Evolutionary conservation across 2,797 vertebrate species (phyloP).

Genomic region (Limosa lapponica): DNA sequence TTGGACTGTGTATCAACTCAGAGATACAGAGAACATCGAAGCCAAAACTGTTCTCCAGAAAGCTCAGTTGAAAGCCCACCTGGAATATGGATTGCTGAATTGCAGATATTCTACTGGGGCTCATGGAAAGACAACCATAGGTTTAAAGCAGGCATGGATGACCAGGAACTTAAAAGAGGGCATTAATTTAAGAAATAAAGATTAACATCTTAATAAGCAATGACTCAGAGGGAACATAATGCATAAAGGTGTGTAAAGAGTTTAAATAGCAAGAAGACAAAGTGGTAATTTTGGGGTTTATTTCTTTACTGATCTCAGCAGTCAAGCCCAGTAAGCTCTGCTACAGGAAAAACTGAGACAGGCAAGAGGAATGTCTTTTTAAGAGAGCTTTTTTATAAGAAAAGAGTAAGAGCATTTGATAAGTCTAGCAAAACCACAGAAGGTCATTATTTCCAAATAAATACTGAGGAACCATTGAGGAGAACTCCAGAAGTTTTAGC

Average conservation of each 20-base stretch:
- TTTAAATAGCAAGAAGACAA: constrained; percentile 2
- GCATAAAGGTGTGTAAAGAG: not conserved
- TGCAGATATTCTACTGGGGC: not conserved
- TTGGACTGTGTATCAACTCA: not conserved
- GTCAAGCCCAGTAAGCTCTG: not conserved
- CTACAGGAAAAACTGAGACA: not conserved
- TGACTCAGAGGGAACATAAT: not conserved
- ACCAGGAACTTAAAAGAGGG: not conserved
- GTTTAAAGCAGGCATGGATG: not conserved
- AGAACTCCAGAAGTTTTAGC: not conserved
- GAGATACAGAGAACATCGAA: not conserved
- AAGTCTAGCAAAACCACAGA: not conserved
- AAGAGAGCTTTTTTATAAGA: not conserved
- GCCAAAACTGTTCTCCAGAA: not conserved
- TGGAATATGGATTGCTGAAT: rapidly evolving
- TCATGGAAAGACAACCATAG: not conserved
- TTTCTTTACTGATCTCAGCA: not conserved
- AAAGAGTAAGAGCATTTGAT: not conserved
- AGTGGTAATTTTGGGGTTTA: not conserved
- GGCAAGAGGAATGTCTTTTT: not conserved
- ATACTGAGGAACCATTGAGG: not conserved
- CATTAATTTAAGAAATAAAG: not conserved
- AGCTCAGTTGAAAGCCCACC: not conserved
- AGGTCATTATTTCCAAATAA: not conserved
- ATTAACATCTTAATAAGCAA: not conserved